These are phyloP conservation scores for Pararge aegeria DNA, from an alignment of 1,140 invertebrate species.

Conservation along the genomic window DNA sequence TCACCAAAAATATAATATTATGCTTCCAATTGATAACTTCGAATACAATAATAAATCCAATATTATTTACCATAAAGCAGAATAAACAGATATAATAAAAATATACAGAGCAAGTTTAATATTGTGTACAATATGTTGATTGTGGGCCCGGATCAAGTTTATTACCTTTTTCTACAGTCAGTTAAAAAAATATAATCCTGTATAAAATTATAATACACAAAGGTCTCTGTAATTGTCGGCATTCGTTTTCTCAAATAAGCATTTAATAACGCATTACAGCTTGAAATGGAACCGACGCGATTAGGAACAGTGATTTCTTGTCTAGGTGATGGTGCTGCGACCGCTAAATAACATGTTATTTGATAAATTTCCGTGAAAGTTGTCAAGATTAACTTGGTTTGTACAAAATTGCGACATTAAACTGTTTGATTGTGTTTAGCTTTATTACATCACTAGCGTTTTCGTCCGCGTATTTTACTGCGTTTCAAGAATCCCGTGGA, in stretches of 20 bases:
- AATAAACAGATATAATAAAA: no score
- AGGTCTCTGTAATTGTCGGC: neutral
- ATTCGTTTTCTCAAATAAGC: conserved; percentile 12
- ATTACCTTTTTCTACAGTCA: no score
- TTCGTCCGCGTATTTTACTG: no score
- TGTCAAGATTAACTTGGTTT: neutral
- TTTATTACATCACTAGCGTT: neutral
- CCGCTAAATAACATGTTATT: conserved; percentile 6
- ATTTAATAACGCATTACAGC: conserved; percentile 12
- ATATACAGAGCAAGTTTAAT: no score
- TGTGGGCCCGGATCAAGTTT: no score
- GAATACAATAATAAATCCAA: no score
- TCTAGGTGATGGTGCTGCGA: neutral
- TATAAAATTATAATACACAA: neutral
- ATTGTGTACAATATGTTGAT: no score
- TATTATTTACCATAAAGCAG: no score
- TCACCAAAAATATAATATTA: no score
- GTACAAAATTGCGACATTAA: neutral
- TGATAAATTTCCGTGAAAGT: conserved; percentile 9
- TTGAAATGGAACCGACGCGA: conserved; percentile 5
- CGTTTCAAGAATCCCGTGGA: no score
- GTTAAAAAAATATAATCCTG: no score
- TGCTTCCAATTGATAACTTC: no score
- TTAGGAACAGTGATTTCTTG: conserved; percentile 7
- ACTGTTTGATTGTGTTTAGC: neutral